Evolutionary conservation across 2,797 vertebrate genomes (phyloP).

Genomic region (Melanotaenia maccullochi): DNA sequence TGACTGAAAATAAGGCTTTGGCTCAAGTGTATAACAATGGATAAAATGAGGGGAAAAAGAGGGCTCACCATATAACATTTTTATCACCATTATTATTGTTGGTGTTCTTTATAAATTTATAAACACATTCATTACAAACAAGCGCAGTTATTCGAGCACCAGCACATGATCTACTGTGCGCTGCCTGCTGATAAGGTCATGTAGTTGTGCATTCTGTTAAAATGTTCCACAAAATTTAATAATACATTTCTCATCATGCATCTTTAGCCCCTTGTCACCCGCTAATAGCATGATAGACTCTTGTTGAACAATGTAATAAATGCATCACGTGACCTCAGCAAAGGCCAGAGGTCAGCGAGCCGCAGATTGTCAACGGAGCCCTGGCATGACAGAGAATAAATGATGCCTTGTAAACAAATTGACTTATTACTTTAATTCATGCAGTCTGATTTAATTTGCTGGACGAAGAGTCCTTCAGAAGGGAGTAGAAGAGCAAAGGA

Average conservation of each 20-base stretch:
- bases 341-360: slow-evolving; percentile 76
- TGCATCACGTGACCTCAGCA: slow-evolving; percentile 74
- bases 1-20: neutral
- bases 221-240: slow-evolving; percentile 70
- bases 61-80: slow-evolving; percentile 9
- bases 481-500: slow-evolving; percentile 59
- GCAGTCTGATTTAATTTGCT: slow-evolving; percentile 83
- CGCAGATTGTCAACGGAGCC: slow-evolving; percentile 72
- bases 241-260: slow-evolving; percentile 74
- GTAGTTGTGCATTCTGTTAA: slow-evolving; percentile 56
- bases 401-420: slow-evolving; percentile 85
- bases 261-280: slow-evolving; percentile 73
- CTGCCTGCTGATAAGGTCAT: slow-evolving; percentile 62
- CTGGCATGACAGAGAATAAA: slow-evolving; percentile 83
- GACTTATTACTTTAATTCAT: slow-evolving; percentile 86
- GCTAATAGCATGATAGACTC: slow-evolving; percentile 67
- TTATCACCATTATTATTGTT: slow-evolving; percentile 19
- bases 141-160: slow-evolving; percentile 23
- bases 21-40: slow-evolving; percentile 1
- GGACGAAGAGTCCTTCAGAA: slow-evolving; percentile 71
- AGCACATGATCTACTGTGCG: slow-evolving; percentile 47
- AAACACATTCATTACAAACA: slow-evolving; percentile 28
- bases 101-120: slow-evolving; percentile 32
- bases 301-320: slow-evolving; percentile 73
- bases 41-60: neutral